Base-by-base conservation (phyloP, 1,140 invertebrate species). In the Antheraea mylitta region DNA sequence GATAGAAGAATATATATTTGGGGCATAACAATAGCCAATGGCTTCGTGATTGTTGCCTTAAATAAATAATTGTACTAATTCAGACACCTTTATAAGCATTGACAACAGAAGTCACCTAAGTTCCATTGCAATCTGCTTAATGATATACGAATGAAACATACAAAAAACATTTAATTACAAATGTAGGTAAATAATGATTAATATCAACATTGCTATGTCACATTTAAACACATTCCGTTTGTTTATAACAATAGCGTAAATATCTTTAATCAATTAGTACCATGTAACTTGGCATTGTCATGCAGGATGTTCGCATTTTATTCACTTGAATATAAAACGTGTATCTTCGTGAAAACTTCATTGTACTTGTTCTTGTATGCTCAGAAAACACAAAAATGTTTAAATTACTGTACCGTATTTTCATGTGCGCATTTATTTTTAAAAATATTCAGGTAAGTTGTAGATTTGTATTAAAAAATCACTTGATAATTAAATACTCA, bases 241-340 rank as follows among this genome's bases (percentile, higher is more conserved):
- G 16, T 53, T n/a, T 53, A 53, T 0, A 53, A 53, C 45, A 53
- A 53, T 53, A 53, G 45, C 11, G 11, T 53, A 53, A 1, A 16
- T 53, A 53, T 53, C 45, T 53, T 53, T 53, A 53, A 53, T 53
- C 16, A 53, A 53, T 53, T 53, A 16, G 11, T 53, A 16, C 10
- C 45, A n/a, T 53, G 16, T 16, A 53, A 53, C 45, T 16, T 53
- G 0, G 45, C 45, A 53, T 1, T 59, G n/a, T 61, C 65, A 58
- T 62, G 59, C 70, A 71, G 74, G 74, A 72, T 71, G 67, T 74
- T 53, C 45, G 45, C 45, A 13, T 53, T 53, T 53, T 53, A 53
- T 53, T 53, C 45, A 6, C 45, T 16, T 53, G 0, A 16, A 13
- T 53, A 53, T 53, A 53, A 53, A 53, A 53, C 45, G 45, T 13